Base-by-base conservation (phyloP, 2,888 invertebrate species). In the Listrodromus nycthemerus region DNA sequence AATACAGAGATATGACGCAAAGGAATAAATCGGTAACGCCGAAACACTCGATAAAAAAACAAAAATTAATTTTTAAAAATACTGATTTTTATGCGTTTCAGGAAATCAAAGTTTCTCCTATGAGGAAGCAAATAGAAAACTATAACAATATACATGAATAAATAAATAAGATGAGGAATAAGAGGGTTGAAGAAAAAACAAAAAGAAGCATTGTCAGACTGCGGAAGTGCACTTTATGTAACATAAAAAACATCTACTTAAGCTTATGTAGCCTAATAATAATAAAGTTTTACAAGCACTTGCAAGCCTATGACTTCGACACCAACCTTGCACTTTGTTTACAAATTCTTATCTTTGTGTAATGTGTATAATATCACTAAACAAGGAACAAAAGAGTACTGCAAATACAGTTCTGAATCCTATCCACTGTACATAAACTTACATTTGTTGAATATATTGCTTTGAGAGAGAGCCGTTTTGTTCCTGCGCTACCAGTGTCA, bases 401-500 rank as follows among this genome's bases (percentile, higher is more conserved):
- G 19, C 58, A 21, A 4, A 19, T 13, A 0, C n/a, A 37, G 8
- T 1, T 50, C 4, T 1, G 4, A 76, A 65, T 24, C 48, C 2
- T 37, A 19, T n/a, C 10, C 10, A 4, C 77, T 58, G 13, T 27
- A 52, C 58, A 48, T 21, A 84, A 87, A 91, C 92, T 91, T 91
- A 93, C 92, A 89, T 90, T 79, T 91, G 89, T 83, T 83, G 87
- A 86, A 86, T 86, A 69, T 86, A 86, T 82, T 89, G 89, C 82
- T 89, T 91, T 70, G 86, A 80, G 24, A 84, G 69, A 86, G 82
- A 70, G 69, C 87, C 80, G 82, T 86, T 88, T 80, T 89, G 90
- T 88, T 91, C 91, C 87, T 91, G 91, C 19, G 86, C 87, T 78
- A 92, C 88, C 89, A 92, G 88, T 85, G 90, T 90, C 89, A 92